These are phyloP conservation scores for Coelinius sp. DNA, from an alignment of 2,888 invertebrate genomes.

Conservation along the genomic window DNA sequence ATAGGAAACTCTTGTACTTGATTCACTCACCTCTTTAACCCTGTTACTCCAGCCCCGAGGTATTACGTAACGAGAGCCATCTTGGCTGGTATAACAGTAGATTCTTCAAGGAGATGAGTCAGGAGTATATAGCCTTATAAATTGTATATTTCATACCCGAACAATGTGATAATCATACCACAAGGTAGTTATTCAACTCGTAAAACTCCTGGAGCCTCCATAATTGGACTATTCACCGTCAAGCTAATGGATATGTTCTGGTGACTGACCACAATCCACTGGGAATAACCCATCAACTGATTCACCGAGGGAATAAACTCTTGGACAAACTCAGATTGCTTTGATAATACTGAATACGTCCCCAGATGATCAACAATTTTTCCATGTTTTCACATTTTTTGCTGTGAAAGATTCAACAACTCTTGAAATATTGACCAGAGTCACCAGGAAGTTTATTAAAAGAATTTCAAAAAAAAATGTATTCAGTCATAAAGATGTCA, in stretches of 20 bases:
- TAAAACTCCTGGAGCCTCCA: neutral
- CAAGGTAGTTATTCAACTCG: neutral
- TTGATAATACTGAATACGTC: neutral
- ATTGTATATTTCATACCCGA: neutral
- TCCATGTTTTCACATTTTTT: neutral
- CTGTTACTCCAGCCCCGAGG: conserved; percentile 26
- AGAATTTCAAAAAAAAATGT: conserved; percentile 58
- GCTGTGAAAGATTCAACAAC: neutral
- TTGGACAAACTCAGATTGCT: neutral
- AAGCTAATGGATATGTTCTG: neutral
- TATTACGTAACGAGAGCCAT: conserved; percentile 30
- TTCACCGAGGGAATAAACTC: neutral
- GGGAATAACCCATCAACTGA: neutral
- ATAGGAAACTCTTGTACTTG: conserved; percentile 1
- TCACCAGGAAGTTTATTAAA: conserved; percentile 58
- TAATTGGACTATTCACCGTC: neutral
- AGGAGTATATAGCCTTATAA: neutral
- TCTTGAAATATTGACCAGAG: neutral
- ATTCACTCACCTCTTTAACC: neutral
- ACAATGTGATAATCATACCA: neutral
- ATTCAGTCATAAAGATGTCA: too few species aligned
- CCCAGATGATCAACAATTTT: neutral
- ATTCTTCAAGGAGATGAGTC: conserved; percentile 13
- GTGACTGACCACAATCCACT: neutral
- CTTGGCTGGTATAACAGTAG: conserved; percentile 7